phyloP scores from a whole-genome alignment of 2,888 invertebrate species.

The Sphinx pinastri region DNA sequence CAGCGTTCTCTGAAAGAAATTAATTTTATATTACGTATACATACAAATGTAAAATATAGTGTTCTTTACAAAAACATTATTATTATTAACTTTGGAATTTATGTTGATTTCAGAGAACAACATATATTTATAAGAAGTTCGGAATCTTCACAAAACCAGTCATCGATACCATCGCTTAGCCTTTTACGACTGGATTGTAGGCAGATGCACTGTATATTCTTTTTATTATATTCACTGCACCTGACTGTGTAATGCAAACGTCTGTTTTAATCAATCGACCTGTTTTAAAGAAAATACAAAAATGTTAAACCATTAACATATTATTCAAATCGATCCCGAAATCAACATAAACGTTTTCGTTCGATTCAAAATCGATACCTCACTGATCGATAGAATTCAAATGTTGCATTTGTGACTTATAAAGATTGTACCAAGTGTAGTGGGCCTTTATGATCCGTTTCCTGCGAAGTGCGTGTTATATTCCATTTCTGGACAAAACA shows the following conservation, averaged over 20 bases:
- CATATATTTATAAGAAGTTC: too few relatives aligned
- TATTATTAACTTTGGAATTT: too few relatives aligned
- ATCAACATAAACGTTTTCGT: slow-evolving; percentile 4
- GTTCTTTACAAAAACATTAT: too few relatives aligned
- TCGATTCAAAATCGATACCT: slow-evolving; percentile 8
- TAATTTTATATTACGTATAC: too few relatives aligned
- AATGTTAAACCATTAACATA: slow-evolving; percentile 20
- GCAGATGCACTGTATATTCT: neutral
- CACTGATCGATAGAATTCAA: slow-evolving; percentile 4
- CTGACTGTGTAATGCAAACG: neutral
- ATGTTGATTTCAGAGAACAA: too few relatives aligned
- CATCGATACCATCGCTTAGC: too few relatives aligned
- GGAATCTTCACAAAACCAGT: too few relatives aligned
- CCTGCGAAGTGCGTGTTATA: slow-evolving; percentile 32
- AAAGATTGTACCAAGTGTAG: slow-evolving; percentile 21
- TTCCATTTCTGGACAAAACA: slow-evolving; percentile 37
- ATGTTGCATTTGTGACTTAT: slow-evolving; percentile 23
- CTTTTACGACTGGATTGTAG: neutral
- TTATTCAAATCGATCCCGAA: neutral
- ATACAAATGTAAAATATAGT: too few relatives aligned
- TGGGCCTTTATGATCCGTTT: slow-evolving; percentile 30
- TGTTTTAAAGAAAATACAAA: neutral
- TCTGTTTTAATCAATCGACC: neutral
- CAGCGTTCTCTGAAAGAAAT: too few relatives aligned
- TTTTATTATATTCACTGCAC: neutral